phyloP scores from a whole-genome alignment of 2,888 invertebrate genomes.

The Abrostola tripartita region DNA sequence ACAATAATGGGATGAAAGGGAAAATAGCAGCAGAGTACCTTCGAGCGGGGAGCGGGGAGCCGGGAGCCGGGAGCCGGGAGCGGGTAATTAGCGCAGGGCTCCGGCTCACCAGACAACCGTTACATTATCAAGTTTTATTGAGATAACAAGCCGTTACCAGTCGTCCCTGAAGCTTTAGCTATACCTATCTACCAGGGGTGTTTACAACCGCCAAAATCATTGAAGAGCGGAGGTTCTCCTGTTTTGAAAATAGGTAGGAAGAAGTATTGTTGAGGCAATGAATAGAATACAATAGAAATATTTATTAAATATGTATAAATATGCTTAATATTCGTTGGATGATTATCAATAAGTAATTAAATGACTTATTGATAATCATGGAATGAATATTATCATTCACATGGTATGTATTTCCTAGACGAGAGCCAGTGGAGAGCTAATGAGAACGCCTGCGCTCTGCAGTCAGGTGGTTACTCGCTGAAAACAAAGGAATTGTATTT shows the following conservation, averaged over 20 bases:
- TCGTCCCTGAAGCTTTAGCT: background rate
- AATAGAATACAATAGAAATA: no score
- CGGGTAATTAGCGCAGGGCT: background rate
- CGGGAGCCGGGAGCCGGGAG: background rate
- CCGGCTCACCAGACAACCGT: constrained; percentile 13
- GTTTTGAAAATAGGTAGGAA: no score
- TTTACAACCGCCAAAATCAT: no score
- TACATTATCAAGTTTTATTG: constrained; percentile 34
- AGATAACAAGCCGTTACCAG: constrained; percentile 5
- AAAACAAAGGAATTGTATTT: background rate
- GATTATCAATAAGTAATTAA: no score
- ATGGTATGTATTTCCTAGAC: background rate
- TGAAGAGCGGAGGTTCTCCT: no score
- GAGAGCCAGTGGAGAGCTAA: background rate
- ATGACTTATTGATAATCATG: background rate
- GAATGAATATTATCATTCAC: no score
- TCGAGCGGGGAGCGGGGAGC: background rate
- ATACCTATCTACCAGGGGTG: no score
- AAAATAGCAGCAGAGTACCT: constrained; percentile 19
- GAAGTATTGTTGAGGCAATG: no score
- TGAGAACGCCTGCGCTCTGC: background rate
- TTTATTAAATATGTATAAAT: no score
- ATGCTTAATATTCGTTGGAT: no score
- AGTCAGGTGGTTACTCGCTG: background rate
- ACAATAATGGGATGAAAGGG: constrained; percentile 30